Evolutionary conservation across 1,140 invertebrate species (phyloP), one percentile per base, ranked within the genome.

Genomic region (Apis laboriosa): DNA sequence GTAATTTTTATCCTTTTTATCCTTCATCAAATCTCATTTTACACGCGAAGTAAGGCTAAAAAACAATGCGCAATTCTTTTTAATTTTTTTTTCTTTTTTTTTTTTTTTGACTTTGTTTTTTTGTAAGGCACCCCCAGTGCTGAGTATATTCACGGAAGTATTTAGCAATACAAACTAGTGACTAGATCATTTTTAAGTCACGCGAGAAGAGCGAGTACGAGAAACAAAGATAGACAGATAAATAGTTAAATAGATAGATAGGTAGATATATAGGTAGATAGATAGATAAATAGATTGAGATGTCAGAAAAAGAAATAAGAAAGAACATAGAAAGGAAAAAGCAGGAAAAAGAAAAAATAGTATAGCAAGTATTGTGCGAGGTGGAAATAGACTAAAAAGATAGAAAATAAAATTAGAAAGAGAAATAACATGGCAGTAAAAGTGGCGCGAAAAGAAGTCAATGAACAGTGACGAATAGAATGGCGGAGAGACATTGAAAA

Each of bases 71-170:
- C 78, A 82, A 60, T 84, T 77, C 81, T 70, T 79, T 74, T 79
- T 87, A 81, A 58, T 76, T 68, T 73, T 87, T 81, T 70, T 77
- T 63, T 73, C 77, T 83, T 70, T 63, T n/a, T 61, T 84, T 74
- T 81, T 77, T 85, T 76, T 79, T 75, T 74, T 72, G 85, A 85
- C 77, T 86, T 86, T 83, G 72, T 84, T 79, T 90, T 79, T 90
- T 78, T 81, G 82, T 91, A 91, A 91, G 90, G 90, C 90, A 91
- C 90, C 90, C 89, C 88, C 85, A 89, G 88, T 90, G 89, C 85
- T 89, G 86, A 91, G 84, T 91, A 89, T 90, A 88, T 91, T 89
- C 88, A 87, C 90, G 90, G 90, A 90, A 91, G 90, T 90, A 90
- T 89, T 89, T 86, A 83, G 81, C 77, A 84, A 88, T 91, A 91